phyloP scores from a whole-genome alignment of 2,888 invertebrate genomes.

The Sarcophaga variegata region DNA sequence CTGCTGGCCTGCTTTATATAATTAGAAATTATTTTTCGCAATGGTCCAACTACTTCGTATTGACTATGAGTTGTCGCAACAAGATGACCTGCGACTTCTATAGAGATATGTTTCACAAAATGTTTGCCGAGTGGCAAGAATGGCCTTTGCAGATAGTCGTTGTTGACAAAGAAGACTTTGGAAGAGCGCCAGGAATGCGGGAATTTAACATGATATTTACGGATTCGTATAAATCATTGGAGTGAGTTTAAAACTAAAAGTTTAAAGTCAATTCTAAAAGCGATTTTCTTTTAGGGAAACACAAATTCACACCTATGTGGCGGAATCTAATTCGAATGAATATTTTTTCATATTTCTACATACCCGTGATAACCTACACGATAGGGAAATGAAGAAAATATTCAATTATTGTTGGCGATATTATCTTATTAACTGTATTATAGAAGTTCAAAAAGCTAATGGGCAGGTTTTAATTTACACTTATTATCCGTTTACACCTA shows the following conservation, averaged over 20 bases:
- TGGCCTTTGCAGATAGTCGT: conserved; percentile 73
- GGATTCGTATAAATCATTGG: conserved; percentile 67
- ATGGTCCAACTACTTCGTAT: conserved; percentile 72
- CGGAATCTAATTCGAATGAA: conserved; percentile 62
- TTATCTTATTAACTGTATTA: conserved; percentile 68
- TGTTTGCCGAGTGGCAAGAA: conserved; percentile 73
- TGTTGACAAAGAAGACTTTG: conserved; percentile 50
- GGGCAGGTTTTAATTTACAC: conserved; percentile 56
- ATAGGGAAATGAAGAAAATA: conserved; percentile 38
- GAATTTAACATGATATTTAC: conserved; percentile 66
- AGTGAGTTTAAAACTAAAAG: conserved; percentile 55
- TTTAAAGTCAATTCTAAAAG: background rate
- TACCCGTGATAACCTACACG: conserved; percentile 23
- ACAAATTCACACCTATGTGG: conserved; percentile 31
- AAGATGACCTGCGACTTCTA: conserved; percentile 73
- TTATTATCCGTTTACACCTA: conserved; percentile 64
- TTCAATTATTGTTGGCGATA: conserved; percentile 68
- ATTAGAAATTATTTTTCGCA: conserved; percentile 73
- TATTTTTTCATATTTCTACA: conserved; percentile 66
- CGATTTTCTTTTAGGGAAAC: conserved; percentile 2
- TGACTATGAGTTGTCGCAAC: conserved; percentile 73
- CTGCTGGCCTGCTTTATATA: conserved; percentile 73
- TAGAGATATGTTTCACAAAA: conserved; percentile 72
- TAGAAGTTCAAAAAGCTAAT: conserved; percentile 54
- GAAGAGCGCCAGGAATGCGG: conserved; percentile 28